Evolutionary conservation across 2,888 invertebrate genomes (phyloP), one percentile per base, ranked within the genome.

Genomic region (Macrophya alboannulata): DNA sequence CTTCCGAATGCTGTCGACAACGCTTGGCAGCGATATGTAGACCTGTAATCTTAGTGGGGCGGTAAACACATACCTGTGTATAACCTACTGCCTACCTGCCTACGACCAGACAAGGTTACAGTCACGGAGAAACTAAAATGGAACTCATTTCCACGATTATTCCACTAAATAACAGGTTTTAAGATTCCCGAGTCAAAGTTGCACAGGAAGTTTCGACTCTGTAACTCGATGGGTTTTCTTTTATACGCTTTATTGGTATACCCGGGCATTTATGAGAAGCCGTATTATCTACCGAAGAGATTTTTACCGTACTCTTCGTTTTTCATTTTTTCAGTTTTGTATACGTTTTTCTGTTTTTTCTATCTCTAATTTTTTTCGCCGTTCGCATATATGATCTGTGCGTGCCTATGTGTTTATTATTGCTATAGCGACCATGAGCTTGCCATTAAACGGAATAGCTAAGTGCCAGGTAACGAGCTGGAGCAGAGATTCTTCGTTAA

Each of bases 111-210:
- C 72, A 72, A n/a, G 59, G 62, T 12, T 55, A 43, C 40, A 43
- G 59, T 21, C 51, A 31, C 10, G 77, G 17, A 62, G 62, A 81
- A 81, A 81, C 21, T 59, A 15, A 81, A 62, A 40, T 62, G 51
- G 40, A 62, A 81, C 59, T 81, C 59, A 81, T 81, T 62, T 81
- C 79, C 40, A 62, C 40, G 62, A 81, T 81, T 81, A 81, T 81
- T 81, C 31, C 40, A 81, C n/a, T 21, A 81, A 43, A 81, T 81
- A 81, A 62, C 59, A 62, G 79, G 79, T 81, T 81, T 81, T 62
- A 81, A 59, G 3, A n/a, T 4, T 15, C 12, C 21, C 45, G 37
- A 77, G 77, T 77, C 77, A 77, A 77, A 77, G 37, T 51, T 59
- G 37, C 31, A 31, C n/a, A 51, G 74, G 31, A 77, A 77, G 51